Conservation (phyloP, 2,113 vertebrate genomes). For the Macquaria australasica region DNA sequence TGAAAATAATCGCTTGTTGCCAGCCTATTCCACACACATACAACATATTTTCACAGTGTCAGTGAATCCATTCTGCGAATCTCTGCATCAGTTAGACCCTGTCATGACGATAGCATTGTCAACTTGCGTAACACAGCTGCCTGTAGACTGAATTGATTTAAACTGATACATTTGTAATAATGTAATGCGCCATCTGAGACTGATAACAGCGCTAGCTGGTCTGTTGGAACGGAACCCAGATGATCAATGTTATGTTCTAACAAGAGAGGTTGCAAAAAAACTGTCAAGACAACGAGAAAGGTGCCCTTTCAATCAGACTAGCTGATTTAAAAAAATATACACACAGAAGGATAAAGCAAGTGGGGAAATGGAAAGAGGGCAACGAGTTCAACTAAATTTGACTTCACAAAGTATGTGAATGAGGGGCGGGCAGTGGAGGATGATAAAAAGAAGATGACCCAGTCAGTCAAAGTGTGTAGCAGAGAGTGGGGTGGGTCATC, state of each 20-base stretch:
- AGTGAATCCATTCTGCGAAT: background rate
- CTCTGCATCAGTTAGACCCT: background rate
- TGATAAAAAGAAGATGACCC: background rate
- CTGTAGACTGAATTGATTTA: background rate
- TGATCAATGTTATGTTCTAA: background rate
- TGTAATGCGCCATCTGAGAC: background rate
- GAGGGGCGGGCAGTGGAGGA: background rate
- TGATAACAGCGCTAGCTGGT: background rate
- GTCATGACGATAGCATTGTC: background rate
- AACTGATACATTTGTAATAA: background rate
- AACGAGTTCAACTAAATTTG: background rate
- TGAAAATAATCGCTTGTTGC: too few species aligned
- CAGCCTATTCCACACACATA: background rate
- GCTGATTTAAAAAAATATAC: background rate
- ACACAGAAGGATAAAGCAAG: background rate
- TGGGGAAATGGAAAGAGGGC: background rate
- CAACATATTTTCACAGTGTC: background rate
- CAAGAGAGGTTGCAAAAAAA: background rate
- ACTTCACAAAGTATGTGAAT: conserved; percentile 1
- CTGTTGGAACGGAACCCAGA: background rate
- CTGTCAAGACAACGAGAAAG: background rate
- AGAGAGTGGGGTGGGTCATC: conserved; percentile 51
- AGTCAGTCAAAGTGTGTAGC: background rate
- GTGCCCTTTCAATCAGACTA: background rate
- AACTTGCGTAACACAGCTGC: background rate